Conservation (phyloP, 1,140 invertebrate genomes). For the Ridgeia piscesae region DNA sequence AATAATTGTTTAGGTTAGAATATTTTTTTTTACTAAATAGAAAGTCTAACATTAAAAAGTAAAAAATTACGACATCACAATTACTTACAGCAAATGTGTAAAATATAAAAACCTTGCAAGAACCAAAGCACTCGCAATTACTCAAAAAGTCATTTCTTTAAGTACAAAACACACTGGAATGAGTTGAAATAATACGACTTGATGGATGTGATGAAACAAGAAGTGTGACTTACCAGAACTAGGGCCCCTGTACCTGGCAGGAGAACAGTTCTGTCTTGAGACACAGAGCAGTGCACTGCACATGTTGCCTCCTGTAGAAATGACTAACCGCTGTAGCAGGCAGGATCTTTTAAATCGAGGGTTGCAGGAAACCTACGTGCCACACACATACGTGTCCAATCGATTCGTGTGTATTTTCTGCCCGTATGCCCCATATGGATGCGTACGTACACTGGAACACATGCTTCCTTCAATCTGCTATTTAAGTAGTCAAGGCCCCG, state of each 20-base stretch:
- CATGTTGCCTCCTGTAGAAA: neutral
- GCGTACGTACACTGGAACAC: neutral
- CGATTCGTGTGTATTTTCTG: neutral
- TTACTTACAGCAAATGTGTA: too few relatives aligned
- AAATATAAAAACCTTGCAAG: too few relatives aligned
- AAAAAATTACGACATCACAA: too few relatives aligned
- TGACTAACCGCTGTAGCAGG: neutral
- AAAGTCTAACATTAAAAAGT: too few relatives aligned
- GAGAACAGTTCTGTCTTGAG: neutral
- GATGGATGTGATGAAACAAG: too few relatives aligned
- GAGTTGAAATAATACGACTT: too few relatives aligned
- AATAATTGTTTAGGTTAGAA: too few relatives aligned
- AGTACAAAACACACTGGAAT: too few relatives aligned
- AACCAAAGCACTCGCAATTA: too few relatives aligned
- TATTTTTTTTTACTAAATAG: too few relatives aligned
- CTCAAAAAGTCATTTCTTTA: too few relatives aligned
- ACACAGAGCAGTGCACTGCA: neutral
- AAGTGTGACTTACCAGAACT: neutral
- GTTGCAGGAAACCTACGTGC: neutral
- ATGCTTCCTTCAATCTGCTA: neutral
- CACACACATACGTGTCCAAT: neutral
- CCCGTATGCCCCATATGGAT: neutral
- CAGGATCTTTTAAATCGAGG: neutral
- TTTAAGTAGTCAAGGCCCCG: neutral
- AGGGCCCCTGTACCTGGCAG: neutral